phyloP scores from a whole-genome alignment of 1,140 invertebrate species.

The Pissodes strobi region DNA sequence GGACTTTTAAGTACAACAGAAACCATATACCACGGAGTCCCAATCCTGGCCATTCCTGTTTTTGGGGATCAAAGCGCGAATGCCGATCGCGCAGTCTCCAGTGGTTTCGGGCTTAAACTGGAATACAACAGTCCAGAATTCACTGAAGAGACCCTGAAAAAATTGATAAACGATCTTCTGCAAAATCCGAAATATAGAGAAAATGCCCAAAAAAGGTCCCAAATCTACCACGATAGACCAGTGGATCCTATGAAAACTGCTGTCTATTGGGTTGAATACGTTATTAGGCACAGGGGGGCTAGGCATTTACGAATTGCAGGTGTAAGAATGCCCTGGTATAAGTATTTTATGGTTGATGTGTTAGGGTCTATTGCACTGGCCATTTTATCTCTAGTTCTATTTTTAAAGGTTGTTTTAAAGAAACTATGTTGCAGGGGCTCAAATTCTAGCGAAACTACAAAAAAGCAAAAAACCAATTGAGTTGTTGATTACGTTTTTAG shows the following conservation, averaged over 20 bases:
- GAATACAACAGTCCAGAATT: conserved; percentile 34
- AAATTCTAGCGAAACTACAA: no score
- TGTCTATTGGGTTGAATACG: conserved; percentile 72
- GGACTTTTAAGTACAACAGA: conserved; percentile 73
- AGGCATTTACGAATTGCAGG: conserved; percentile 59
- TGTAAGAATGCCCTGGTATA: conserved; percentile 61
- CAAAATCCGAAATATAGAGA: conserved; percentile 48
- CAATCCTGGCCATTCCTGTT: conserved; percentile 71
- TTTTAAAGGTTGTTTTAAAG: neutral
- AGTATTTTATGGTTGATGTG: conserved; percentile 55
- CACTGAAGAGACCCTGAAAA: conserved; percentile 36
- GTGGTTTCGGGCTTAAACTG: conserved; percentile 52
- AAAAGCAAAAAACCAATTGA: no score
- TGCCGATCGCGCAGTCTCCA: conserved; percentile 42
- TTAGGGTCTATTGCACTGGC: neutral
- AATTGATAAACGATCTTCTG: conserved; percentile 26
- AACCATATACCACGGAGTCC: conserved; percentile 71
- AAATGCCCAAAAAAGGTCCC: conserved; percentile 60
- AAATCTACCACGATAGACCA: conserved; percentile 28
- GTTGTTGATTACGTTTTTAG: no score
- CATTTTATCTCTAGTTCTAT: neutral
- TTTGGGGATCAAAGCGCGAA: conserved; percentile 67
- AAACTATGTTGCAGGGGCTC: neutral
- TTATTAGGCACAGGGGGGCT: conserved; percentile 63
- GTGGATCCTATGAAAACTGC: conserved; percentile 64